A percentile compares a stretch with the other conserved stretches of the same genome.
These are phyloP conservation scores for Dolichotis patagonum DNA, from an alignment of 2,113 vertebrate species.

Conservation along the genomic window DNA sequence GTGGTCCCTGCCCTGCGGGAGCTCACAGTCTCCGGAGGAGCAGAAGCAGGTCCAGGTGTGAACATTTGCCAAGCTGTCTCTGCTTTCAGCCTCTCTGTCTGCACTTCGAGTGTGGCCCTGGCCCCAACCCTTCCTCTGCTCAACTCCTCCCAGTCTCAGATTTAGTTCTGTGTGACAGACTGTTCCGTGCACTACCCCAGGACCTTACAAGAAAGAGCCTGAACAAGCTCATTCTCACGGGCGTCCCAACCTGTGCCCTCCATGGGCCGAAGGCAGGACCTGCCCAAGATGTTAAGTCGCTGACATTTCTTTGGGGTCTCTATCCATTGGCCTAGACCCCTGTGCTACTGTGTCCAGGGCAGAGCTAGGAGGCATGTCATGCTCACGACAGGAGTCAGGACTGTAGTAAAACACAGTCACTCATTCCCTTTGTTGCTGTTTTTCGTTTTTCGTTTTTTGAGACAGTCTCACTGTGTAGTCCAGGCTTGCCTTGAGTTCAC, in stretches of 20 bases:
- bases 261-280: background rate
- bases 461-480: background rate
- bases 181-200: background rate
- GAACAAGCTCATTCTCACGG: background rate
- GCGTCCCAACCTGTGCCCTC: background rate
- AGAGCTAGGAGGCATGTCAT: background rate
- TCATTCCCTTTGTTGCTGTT: background rate
- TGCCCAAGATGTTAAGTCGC: background rate
- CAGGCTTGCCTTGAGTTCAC: background rate
- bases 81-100: background rate
- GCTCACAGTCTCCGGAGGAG: background rate
- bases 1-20: background rate
- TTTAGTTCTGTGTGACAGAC: background rate
- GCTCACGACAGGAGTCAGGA: background rate
- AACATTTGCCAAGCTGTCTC: background rate
- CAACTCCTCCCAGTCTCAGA: background rate
- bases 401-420: background rate
- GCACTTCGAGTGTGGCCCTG: background rate
- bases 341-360: background rate
- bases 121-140: background rate
- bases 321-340: background rate
- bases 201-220: background rate
- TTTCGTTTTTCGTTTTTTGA: background rate
- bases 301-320: background rate
- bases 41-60: background rate